A percentile compares a stretch with the other conserved stretches of the same genome.
Evolutionary conservation across 2,113 vertebrate genomes (phyloP).

Genomic region (Aspidoscelis tigris): DNA sequence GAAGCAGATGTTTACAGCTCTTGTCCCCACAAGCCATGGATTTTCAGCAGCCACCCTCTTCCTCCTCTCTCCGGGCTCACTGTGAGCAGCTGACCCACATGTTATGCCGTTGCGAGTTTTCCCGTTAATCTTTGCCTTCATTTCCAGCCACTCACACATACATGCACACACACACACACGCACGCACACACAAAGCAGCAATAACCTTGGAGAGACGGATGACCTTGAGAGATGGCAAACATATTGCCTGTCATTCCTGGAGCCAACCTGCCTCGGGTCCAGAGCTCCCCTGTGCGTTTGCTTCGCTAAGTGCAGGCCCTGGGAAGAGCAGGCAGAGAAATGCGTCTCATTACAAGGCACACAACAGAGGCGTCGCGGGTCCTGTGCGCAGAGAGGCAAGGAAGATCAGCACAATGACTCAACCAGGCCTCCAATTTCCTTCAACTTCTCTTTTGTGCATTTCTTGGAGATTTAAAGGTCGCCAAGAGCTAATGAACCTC

Average conservation of each 20-base stretch:
- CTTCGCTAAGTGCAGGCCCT: constrained; percentile 43
- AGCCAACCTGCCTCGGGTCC: neutral
- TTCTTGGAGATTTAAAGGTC: constrained; percentile 68
- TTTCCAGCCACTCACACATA: constrained; percentile 34
- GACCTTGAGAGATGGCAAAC: neutral
- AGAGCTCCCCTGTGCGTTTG: constrained; percentile 29
- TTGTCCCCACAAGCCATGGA: neutral
- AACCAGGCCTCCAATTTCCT: constrained; percentile 20
- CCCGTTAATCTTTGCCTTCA: constrained; percentile 19
- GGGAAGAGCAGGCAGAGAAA: constrained; percentile 53
- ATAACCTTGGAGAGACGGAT: constrained; percentile 24
- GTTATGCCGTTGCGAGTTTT: neutral
- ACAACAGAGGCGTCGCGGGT: neutral
- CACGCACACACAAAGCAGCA: neutral
- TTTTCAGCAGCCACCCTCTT: neutral
- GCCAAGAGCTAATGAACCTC: constrained; percentile 78
- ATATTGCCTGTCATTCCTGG: constrained; percentile 15
- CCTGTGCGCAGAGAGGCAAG: neutral
- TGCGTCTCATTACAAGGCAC: constrained; percentile 27
- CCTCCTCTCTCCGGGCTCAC: neutral
- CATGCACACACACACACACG: neutral
- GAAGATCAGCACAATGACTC: constrained; percentile 55
- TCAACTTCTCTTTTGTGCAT: neutral
- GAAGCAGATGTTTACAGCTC: neutral
- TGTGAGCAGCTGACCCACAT: neutral